Evolutionary conservation across 2,888 invertebrate genomes (phyloP).

Genomic region (Hemistola chrysoprasaria): DNA sequence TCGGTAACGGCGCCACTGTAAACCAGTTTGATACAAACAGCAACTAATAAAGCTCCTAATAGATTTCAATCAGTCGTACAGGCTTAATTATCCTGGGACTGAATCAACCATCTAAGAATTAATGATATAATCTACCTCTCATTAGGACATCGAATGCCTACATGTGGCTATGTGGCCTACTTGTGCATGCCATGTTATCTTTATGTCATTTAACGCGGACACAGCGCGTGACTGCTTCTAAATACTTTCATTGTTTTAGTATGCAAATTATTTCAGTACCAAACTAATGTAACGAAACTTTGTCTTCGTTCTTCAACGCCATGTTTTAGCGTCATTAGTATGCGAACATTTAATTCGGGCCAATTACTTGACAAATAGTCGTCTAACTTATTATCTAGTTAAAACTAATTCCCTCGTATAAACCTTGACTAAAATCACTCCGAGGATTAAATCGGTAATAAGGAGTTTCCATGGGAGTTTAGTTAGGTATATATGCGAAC

Average conservation of each 20-base stretch:
- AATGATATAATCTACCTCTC: constrained; percentile 33
- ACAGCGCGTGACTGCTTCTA: constrained; percentile 29
- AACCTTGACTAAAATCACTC: no score
- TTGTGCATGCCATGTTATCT: constrained; percentile 29
- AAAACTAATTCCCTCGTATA: no score
- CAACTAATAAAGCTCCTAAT: constrained; percentile 27
- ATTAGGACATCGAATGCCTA: constrained; percentile 32
- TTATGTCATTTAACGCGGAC: constrained; percentile 35
- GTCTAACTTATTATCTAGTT: no score
- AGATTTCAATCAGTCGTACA: constrained; percentile 30
- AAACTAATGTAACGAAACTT: constrained; percentile 17
- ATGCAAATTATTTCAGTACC: constrained; percentile 23
- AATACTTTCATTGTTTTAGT: constrained; percentile 30
- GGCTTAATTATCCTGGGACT: constrained; percentile 28
- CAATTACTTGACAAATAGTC: background rate
- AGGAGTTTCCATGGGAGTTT: no score
- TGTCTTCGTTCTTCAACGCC: constrained; percentile 8
- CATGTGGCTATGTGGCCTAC: constrained; percentile 39
- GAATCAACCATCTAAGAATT: constrained; percentile 31
- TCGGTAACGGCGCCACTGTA: constrained; percentile 22
- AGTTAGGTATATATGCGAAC: no score
- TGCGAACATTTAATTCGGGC: constrained; percentile 5
- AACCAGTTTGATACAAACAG: constrained; percentile 23
- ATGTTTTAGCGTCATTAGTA: constrained; percentile 9
- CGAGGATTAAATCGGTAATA: no score